A percentile compares a stretch with the other conserved stretches of the same genome.
Conservation (phyloP, 2,113 vertebrate genomes). For the Oncorhynchus kisutch region DNA sequence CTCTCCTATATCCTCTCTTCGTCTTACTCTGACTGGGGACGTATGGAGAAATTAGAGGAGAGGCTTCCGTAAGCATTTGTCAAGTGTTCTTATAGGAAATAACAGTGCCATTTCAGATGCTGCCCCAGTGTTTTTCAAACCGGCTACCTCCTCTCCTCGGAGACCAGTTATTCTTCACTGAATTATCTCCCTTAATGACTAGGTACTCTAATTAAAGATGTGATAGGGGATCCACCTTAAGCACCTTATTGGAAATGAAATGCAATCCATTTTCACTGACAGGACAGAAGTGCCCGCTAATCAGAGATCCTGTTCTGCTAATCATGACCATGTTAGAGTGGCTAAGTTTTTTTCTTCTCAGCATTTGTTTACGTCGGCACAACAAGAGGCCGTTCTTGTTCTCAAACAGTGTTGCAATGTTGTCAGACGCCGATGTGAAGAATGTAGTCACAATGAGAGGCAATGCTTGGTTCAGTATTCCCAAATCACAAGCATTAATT, state of each 20-base stretch:
- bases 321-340: constrained; percentile 27
- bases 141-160: constrained; percentile 44
- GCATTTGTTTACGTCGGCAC: constrained; percentile 35
- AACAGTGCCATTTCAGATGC: too few relatives aligned
- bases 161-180: constrained; percentile 69
- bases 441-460: neutral
- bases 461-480: too few relatives aligned
- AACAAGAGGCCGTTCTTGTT: constrained; percentile 25
- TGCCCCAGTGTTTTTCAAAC: too few relatives aligned
- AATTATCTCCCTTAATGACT: constrained; percentile 78
- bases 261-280: constrained; percentile 75
- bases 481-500: too few relatives aligned
- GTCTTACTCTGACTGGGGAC: too few relatives aligned
- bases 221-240: constrained; percentile 78
- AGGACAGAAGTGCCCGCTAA: constrained; percentile 22
- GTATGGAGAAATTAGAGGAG: too few relatives aligned
- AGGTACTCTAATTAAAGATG: constrained; percentile 78
- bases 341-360: constrained; percentile 12
- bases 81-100: too few relatives aligned
- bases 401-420: too few relatives aligned
- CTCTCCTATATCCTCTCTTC: too few relatives aligned
- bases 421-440: too few relatives aligned
- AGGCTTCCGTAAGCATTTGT: too few relatives aligned
- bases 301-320: constrained; percentile 62
- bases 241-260: constrained; percentile 80